A percentile compares a stretch with the other conserved stretches of the same genome.
Evolutionary conservation across 2,797 vertebrate species (phyloP).

Genomic region (Periparus ater): DNA sequence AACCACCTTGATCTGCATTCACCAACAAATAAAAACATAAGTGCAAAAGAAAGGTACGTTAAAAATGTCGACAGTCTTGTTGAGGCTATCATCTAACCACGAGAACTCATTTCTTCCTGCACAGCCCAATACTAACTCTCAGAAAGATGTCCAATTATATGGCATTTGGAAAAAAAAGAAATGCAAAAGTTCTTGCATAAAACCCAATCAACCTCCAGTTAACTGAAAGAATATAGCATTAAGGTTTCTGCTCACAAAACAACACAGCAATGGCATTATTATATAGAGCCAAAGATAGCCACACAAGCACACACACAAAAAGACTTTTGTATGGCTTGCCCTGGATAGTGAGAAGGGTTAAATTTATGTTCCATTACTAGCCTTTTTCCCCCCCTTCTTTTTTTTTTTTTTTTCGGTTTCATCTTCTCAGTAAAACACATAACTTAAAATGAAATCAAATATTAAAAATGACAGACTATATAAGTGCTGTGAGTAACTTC

Average conservation of each 20-base stretch:
- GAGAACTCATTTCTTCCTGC: background rate
- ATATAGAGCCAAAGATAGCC: background rate
- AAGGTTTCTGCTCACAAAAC: conserved; percentile 35
- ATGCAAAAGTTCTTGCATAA: background rate
- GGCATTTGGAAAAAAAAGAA: background rate
- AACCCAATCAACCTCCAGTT: conserved; percentile 23
- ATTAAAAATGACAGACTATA: conserved; percentile 99
- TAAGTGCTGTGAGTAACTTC: conserved; percentile 99
- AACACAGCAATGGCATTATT: background rate
- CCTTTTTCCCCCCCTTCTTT: background rate
- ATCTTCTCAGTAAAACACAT: conserved; percentile 99
- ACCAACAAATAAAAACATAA: background rate
- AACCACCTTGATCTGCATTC: background rate
- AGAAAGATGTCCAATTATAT: background rate
- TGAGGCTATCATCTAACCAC: background rate
- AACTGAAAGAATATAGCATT: conserved; percentile 20
- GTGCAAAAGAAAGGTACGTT: background rate
- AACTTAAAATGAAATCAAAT: conserved; percentile 99
- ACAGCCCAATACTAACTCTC: background rate
- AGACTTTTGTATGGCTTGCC: background rate
- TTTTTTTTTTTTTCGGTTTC: conserved; percentile 83
- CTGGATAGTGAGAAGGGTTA: conserved; percentile 76
- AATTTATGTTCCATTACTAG: conserved; percentile 90
- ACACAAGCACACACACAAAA: background rate
- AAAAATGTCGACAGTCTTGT: background rate